These are phyloP conservation scores for Perccottus glenii DNA, from an alignment of 2,113 vertebrate genomes.

Conservation along the genomic window DNA sequence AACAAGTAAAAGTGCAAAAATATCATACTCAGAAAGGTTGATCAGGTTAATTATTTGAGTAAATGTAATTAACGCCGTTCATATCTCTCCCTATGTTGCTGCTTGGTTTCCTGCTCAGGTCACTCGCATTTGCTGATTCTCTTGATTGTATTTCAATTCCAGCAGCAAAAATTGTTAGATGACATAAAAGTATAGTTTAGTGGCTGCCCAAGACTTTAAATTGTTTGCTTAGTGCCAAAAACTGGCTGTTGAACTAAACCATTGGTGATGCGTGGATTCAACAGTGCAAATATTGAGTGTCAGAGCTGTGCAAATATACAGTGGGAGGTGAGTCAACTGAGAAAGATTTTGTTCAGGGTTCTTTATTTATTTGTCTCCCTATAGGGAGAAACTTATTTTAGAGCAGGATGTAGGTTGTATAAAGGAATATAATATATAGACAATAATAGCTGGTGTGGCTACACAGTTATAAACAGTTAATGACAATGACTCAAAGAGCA, in stretches of 20 bases:
- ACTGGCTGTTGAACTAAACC: neutral
- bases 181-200: neutral
- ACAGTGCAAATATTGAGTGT: neutral
- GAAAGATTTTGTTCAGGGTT: too few species aligned
- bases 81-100: neutral
- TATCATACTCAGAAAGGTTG: too few species aligned
- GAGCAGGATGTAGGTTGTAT: constrained; percentile 3
- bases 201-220: neutral
- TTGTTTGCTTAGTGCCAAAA: neutral
- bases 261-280: neutral
- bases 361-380: too few species aligned
- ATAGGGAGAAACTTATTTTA: too few species aligned
- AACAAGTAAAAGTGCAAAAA: too few species aligned
- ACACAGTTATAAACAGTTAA: neutral
- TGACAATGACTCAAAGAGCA: neutral
- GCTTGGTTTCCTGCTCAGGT: neutral
- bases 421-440: neutral
- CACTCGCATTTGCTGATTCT: neutral
- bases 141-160: neutral
- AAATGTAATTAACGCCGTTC: neutral
- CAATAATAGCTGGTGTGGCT: neutral
- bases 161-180: neutral
- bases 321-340: neutral
- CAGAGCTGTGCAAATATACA: constrained; percentile 2
- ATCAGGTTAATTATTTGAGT: neutral